Conservation (phyloP, 2,113 vertebrate genomes). For the Anarhynchus alexandrinus region DNA sequence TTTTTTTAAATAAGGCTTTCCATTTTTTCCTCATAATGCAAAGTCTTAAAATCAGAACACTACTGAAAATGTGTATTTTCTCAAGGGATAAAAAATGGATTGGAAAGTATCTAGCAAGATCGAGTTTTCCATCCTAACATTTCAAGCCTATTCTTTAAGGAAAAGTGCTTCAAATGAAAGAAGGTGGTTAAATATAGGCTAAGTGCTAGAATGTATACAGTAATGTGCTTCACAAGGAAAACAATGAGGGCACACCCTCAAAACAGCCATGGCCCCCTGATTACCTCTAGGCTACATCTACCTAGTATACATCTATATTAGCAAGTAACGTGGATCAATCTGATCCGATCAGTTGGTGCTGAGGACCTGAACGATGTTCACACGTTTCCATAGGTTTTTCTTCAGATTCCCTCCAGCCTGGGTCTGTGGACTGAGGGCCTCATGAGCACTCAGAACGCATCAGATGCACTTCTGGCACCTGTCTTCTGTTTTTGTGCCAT, state of each 20-base stretch:
- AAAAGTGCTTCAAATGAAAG: not conserved
- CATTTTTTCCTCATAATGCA: not conserved
- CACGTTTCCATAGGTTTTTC: not conserved
- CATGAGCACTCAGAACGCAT: fast-evolving
- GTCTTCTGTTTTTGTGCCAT: not conserved
- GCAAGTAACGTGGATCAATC: not conserved
- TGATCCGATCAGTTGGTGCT: not conserved
- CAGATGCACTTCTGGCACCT: not conserved
- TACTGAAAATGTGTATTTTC: not conserved
- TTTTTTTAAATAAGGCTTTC: not conserved
- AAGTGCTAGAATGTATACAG: not conserved
- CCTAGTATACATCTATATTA: not conserved
- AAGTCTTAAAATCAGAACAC: not conserved
- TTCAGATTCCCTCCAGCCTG: not conserved
- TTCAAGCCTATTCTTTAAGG: not conserved
- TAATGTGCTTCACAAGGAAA: not conserved
- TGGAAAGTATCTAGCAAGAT: not conserved
- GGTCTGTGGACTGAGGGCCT: not conserved
- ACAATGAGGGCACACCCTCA: not conserved
- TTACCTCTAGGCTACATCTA: not conserved
- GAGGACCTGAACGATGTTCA: not conserved
- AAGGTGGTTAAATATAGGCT: not conserved
- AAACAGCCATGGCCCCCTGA: not conserved
- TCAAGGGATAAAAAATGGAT: slow-evolving; percentile 21
- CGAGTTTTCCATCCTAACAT: not conserved